Percentiles rank a stretch among this genome's conserved stretches.
phyloP scores from a whole-genome alignment of 2,797 vertebrate genomes.

The Streptopelia turtur region DNA sequence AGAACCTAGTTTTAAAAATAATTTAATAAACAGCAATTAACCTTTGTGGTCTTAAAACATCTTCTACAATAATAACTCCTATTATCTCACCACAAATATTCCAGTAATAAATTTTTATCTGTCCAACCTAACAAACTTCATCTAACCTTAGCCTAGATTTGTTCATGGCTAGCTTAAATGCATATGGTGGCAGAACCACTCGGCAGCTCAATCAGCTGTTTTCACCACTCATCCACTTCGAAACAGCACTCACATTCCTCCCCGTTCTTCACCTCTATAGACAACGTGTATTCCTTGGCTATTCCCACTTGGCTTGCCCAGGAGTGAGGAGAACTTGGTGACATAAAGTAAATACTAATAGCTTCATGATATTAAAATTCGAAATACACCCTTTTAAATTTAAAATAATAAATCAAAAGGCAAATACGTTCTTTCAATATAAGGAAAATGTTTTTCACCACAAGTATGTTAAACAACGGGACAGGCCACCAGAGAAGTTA shows the following conservation, averaged over 20 bases:
- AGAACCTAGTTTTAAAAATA: neutral
- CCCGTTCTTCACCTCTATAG: neutral
- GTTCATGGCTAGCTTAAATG: neutral
- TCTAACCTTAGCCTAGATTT: neutral
- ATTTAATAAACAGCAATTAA: neutral
- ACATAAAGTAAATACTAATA: neutral
- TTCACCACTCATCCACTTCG: neutral
- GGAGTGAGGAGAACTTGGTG: neutral
- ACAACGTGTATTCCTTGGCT: neutral
- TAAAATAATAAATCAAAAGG: neutral
- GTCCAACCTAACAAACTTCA: neutral
- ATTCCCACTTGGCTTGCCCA: neutral
- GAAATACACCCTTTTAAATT: neutral
- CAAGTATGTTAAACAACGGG: rapidly evolving
- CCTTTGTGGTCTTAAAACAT: neutral
- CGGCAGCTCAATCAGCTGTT: neutral
- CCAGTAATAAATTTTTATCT: neutral
- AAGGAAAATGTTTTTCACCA: neutral
- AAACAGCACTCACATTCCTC: neutral
- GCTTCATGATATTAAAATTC: neutral
- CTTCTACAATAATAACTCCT: neutral
- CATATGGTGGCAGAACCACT: neutral
- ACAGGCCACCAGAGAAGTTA: neutral
- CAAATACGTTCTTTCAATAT: neutral
- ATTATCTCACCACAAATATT: neutral